Evolutionary conservation across 2,888 invertebrate genomes (phyloP).

Genomic region (Mimumesa dahlbomi): DNA sequence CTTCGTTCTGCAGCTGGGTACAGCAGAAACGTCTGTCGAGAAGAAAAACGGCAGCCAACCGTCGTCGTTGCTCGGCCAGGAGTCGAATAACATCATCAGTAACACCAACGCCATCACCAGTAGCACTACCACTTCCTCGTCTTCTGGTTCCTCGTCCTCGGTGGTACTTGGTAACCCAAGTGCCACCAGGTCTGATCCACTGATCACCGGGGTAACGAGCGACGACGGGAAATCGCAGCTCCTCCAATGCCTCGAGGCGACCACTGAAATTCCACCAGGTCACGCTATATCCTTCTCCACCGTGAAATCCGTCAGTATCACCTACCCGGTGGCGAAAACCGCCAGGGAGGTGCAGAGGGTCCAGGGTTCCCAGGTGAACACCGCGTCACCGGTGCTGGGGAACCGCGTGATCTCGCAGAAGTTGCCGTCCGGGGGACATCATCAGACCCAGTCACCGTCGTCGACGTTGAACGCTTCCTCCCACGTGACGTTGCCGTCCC

Average conservation of each 20-base stretch:
- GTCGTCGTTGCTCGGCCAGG: slow-evolving; percentile 30
- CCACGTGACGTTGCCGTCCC: slow-evolving; percentile 35
- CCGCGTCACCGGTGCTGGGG: slow-evolving; percentile 66
- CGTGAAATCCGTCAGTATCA: slow-evolving; percentile 64
- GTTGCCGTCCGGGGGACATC: slow-evolving; percentile 52
- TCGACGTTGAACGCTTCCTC: slow-evolving; percentile 46
- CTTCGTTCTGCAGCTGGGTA: slow-evolving; percentile 73
- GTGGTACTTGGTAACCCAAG: slow-evolving; percentile 4
- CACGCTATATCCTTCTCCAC: slow-evolving; percentile 50
- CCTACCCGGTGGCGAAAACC: slow-evolving; percentile 63
- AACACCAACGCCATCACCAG: too few relatives aligned
- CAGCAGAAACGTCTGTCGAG: slow-evolving; percentile 59
- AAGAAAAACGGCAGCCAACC: slow-evolving; percentile 30
- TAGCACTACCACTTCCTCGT: too few relatives aligned
- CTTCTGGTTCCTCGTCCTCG: too few relatives aligned
- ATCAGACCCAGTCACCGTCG: slow-evolving; percentile 51
- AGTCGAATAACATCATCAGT: slow-evolving; percentile 13
- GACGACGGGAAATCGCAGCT: slow-evolving; percentile 40
- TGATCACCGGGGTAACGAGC: slow-evolving; percentile 5
- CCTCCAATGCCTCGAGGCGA: slow-evolving; percentile 49
- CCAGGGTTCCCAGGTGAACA: slow-evolving; percentile 57
- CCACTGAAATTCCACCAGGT: slow-evolving; percentile 23
- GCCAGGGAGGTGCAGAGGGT: slow-evolving; percentile 62
- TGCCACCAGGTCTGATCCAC: slow-evolving; percentile 20
- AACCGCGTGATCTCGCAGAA: slow-evolving; percentile 72